phyloP scores from a whole-genome alignment of 2,888 invertebrate genomes.

The Thymelicus sylvestris region DNA sequence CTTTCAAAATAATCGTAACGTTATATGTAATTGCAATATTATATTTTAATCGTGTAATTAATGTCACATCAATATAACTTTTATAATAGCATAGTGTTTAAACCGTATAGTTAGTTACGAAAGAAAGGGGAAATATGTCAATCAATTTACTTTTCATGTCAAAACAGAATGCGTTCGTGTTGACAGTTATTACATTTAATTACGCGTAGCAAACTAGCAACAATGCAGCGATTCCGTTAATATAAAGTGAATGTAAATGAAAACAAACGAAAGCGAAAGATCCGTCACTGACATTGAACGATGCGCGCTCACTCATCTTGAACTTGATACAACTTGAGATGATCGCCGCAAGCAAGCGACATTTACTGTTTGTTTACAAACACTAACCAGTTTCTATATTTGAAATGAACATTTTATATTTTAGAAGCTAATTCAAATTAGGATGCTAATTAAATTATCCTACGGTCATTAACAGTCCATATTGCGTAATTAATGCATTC shows the following conservation, averaged over 20 bases:
- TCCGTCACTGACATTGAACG: conserved; percentile 73
- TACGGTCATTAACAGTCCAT: background rate
- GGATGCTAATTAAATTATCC: conserved; percentile 1
- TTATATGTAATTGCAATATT: conserved; percentile 19
- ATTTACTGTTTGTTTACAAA: conserved; percentile 52
- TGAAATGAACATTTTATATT: conserved; percentile 8
- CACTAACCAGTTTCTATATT: conserved; percentile 39
- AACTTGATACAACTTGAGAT: conserved; percentile 78
- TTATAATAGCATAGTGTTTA: background rate
- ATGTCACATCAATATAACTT: conserved; percentile 14
- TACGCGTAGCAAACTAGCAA: conserved; percentile 9
- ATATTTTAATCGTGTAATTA: conserved; percentile 27
- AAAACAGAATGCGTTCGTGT: conserved; percentile 8
- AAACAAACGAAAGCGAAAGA: conserved; percentile 65
- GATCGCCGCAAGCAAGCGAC: conserved; percentile 56
- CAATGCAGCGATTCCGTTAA: background rate
- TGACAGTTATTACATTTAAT: conserved; percentile 18
- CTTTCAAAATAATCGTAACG: conserved; percentile 34
- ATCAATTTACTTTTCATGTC: conserved; percentile 1
- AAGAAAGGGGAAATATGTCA: conserved; percentile 8
- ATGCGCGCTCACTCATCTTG: conserved; percentile 68
- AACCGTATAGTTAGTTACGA: background rate
- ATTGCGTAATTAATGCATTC: background rate
- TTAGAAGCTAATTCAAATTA: conserved; percentile 19
- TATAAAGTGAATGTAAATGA: conserved; percentile 43